Evolutionary conservation across 1,140 invertebrate species (phyloP).

Genomic region (Lysiphlebus fabarum): DNA sequence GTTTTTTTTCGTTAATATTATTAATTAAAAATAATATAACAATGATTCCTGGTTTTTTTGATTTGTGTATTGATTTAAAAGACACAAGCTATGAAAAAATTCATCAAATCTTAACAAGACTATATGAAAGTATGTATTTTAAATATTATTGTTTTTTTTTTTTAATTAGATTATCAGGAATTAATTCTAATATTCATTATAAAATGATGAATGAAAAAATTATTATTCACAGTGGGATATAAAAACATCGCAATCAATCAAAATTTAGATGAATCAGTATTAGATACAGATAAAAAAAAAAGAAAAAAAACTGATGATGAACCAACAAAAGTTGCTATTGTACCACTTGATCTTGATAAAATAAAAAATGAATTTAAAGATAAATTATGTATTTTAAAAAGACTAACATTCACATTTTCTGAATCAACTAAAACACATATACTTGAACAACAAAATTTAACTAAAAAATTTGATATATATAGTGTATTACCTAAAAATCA

Average conservation of each 20-base stretch:
- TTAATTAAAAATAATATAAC: too few relatives aligned
- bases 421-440: conserved; percentile 43
- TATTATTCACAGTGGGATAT: conserved; percentile 46
- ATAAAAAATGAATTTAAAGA: conserved; percentile 40
- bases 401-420: conserved; percentile 48
- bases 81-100: conserved; percentile 3
- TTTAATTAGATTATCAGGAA: too few relatives aligned
- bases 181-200: conserved; percentile 8
- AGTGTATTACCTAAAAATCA: conserved; percentile 67
- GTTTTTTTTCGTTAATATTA: too few relatives aligned
- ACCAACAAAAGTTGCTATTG: conserved; percentile 24
- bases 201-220: not conserved
- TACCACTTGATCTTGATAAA: conserved; percentile 35
- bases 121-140: conserved; percentile 17
- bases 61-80: conserved; percentile 15
- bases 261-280: conserved; percentile 45
- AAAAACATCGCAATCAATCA: conserved; percentile 52
- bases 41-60: conserved; percentile 9
- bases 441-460: conserved; percentile 59
- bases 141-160: conserved; percentile 7
- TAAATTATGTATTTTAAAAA: conserved; percentile 44
- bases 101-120: not conserved
- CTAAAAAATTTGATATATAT: conserved; percentile 70
- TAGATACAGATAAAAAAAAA: conserved; percentile 46
- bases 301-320: conserved; percentile 36